These are phyloP conservation scores for Bettongia penicillata DNA, from an alignment of 2,113 vertebrate genomes.

Conservation along the genomic window DNA sequence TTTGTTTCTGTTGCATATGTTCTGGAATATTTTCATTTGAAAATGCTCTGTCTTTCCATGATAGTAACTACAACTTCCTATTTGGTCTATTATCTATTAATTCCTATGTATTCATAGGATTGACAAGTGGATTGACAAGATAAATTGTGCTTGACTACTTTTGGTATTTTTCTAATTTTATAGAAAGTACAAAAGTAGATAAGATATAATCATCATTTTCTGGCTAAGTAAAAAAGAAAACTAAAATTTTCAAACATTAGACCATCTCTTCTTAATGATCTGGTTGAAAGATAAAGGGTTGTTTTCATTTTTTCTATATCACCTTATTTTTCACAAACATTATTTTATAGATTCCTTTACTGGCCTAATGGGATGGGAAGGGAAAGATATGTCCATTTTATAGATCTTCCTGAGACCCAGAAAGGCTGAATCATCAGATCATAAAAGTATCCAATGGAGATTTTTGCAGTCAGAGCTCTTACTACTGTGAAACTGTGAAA, in stretches of 20 bases:
- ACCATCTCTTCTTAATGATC: neutral
- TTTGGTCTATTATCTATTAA: neutral
- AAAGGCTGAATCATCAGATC: neutral
- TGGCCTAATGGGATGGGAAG: neutral
- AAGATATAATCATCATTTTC: neutral
- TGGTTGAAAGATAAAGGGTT: neutral
- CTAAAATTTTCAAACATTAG: neutral
- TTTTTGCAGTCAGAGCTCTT: neutral
- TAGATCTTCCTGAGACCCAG: constrained; percentile 24
- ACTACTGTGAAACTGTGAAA: neutral
- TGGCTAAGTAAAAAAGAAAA: neutral
- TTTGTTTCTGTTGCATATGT: no score
- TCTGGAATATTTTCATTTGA: neutral
- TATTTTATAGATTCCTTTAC: neutral
- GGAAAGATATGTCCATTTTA: constrained; percentile 21
- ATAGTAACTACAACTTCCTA: neutral
- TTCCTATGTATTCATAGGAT: neutral
- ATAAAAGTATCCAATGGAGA: constrained; percentile 19
- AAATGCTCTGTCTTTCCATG: neutral
- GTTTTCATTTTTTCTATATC: neutral
- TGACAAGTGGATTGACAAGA: neutral
- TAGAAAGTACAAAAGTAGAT: neutral
- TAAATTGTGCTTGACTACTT: neutral
- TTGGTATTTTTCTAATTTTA: neutral
- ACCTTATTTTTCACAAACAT: neutral